phyloP scores from a whole-genome alignment of 2,113 vertebrate species.

The Eonycteris spelaea region DNA sequence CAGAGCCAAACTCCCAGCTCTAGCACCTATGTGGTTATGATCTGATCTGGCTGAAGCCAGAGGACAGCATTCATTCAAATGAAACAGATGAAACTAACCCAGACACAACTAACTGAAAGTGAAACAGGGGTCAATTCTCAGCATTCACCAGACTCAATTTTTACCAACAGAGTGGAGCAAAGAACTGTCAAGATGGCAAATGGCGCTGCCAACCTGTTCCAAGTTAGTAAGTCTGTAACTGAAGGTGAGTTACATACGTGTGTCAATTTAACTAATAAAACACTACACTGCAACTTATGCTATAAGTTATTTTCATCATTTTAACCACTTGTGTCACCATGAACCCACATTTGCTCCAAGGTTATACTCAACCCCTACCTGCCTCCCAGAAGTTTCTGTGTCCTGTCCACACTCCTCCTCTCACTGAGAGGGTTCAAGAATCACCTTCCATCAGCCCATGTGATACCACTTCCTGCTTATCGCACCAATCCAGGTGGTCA shows the following conservation, averaged over 20 bases:
- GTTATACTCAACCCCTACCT: no score
- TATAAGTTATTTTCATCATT: background rate
- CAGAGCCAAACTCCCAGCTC: background rate
- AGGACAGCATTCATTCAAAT: background rate
- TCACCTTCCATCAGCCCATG: background rate
- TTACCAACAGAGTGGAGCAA: background rate
- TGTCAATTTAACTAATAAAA: background rate
- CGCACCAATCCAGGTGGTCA: background rate
- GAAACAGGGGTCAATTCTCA: background rate
- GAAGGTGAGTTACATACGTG: background rate
- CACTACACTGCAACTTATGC: background rate
- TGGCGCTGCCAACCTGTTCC: no score
- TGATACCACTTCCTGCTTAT: background rate
- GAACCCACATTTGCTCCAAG: background rate
- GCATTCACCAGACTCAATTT: background rate
- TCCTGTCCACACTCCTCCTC: no score
- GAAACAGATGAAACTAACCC: background rate
- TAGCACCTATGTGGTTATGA: accelerated
- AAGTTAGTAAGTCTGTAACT: background rate
- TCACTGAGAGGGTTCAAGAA: background rate
- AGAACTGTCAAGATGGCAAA: background rate
- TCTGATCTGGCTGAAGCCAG: background rate
- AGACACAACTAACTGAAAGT: background rate
- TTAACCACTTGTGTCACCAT: background rate
- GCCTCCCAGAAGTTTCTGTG: background rate